Evolutionary conservation across 2,113 vertebrate genomes (phyloP), one percentile per base, ranked within the genome.

Genomic region (Zapornia atra): DNA sequence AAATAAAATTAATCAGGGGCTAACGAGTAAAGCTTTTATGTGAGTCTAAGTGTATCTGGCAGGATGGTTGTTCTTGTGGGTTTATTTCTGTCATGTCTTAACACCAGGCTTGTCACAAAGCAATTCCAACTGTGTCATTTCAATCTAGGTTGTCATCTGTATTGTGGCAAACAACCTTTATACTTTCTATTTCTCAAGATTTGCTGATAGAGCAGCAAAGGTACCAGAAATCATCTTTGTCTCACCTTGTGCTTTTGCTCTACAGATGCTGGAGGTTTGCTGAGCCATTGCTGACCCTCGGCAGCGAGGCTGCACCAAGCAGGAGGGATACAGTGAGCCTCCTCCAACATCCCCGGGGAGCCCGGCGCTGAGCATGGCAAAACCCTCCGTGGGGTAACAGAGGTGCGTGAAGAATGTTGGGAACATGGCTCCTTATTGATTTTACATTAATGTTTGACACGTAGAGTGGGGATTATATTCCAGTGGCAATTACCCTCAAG

Each of bases 321-420:
- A 81, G 88, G 82, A 89, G 51, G 92, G 80, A 92, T 94, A 38
- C 12, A 3, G 76, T 25, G 68, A 91, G 65, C 61, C 25, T 68
- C 57, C 40, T 75, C 86, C 61, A 19, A 2, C 4, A 13, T 92
- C 80, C 76, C 46, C 3, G 34, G 42, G 51, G 78, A 96, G 28
- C 56, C 86, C 28, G 29, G 56, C 8, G 18, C 82, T 18, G 15
- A 66, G 38, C 19, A 31, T 51, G 80, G 46, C 65, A 92, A 78
- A 93, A 86, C 54, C 53, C 81, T 86, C 64, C 10, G 3, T 76
- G 75, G 50, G 70, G 86, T 90, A 86, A 92, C 77, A 69, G 95
- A 98, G 98, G 98, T 98, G 95, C 5, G 95, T 98, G 92, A 91
- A 92, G 92, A 96, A 92, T 65, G 54, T 71, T 91, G 64, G 75